These are phyloP conservation scores for Acestrorhynchus altus DNA, from an alignment of 2,797 vertebrate species.

Conservation along the genomic window DNA sequence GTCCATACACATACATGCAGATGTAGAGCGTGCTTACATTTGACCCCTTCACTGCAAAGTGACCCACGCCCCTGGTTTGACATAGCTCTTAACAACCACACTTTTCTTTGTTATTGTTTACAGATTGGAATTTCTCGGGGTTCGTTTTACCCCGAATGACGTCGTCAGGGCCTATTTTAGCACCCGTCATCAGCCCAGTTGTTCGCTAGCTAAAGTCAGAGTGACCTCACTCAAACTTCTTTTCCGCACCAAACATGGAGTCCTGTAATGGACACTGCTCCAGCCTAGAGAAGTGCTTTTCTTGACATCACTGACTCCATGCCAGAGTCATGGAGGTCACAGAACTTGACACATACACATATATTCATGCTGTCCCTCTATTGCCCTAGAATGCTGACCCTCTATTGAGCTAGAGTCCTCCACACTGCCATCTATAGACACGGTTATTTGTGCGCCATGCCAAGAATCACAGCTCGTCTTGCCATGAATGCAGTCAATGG, in stretches of 20 bases:
- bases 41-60: neutral
- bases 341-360: neutral
- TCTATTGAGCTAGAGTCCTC: conserved; percentile 15
- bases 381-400: neutral
- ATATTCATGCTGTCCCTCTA: neutral
- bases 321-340: conserved; percentile 1
- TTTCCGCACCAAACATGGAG: conserved; percentile 24
- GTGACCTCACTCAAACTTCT: conserved; percentile 21
- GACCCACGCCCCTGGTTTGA: conserved; percentile 13
- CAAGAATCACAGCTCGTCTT: conserved; percentile 19
- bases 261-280: conserved; percentile 9
- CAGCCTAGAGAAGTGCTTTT: neutral
- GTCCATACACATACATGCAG: neutral
- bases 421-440: conserved; percentile 39
- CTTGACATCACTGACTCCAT: neutral
- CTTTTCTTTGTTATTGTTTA: conserved; percentile 26
- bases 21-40: neutral
- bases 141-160: conserved; percentile 4
- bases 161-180: conserved; percentile 12
- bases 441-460: conserved; percentile 37
- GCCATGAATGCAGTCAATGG: conserved; percentile 29
- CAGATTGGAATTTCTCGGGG: conserved; percentile 1
- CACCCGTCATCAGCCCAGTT: conserved; percentile 8
- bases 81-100: conserved; percentile 9
- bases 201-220: conserved; percentile 16